phyloP scores from a whole-genome alignment of 2,888 invertebrate genomes.

The Apamea epomidion region DNA sequence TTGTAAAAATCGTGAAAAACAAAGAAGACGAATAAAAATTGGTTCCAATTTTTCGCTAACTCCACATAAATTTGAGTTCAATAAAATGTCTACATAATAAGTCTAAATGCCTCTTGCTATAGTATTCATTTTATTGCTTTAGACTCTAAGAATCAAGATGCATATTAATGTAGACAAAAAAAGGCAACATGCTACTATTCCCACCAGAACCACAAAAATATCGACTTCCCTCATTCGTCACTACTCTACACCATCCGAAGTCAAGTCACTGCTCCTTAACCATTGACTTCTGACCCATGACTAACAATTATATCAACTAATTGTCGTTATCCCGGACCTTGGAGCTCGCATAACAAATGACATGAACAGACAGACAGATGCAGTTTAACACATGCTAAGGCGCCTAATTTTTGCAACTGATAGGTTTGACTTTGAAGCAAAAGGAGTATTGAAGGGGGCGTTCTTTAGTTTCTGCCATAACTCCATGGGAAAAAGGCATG shows the following conservation, averaged over 20 bases:
- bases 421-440: background rate
- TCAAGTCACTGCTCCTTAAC: slow-evolving; percentile 48
- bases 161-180: background rate
- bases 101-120: too few relatives aligned
- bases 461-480: too few relatives aligned
- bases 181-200: background rate
- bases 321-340: slow-evolving; percentile 69
- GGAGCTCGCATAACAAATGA: slow-evolving; percentile 45
- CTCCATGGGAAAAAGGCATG: too few relatives aligned
- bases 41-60: background rate
- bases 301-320: slow-evolving; percentile 73
- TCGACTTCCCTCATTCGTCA: background rate
- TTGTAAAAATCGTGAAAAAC: background rate
- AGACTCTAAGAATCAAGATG: background rate
- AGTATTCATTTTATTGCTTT: too few relatives aligned
- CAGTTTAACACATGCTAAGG: slow-evolving; percentile 18
- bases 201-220: background rate
- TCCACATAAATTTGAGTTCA: background rate
- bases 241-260: slow-evolving; percentile 25
- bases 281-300: slow-evolving; percentile 79
- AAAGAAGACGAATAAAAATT: background rate
- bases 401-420: slow-evolving; percentile 34
- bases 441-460: too few relatives aligned
- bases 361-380: slow-evolving; percentile 36
- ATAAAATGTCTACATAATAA: background rate